Percentiles rank a stretch among this genome's conserved stretches.
Conservation (phyloP, 2,888 invertebrate species). For the Isotomurus palustris region DNA sequence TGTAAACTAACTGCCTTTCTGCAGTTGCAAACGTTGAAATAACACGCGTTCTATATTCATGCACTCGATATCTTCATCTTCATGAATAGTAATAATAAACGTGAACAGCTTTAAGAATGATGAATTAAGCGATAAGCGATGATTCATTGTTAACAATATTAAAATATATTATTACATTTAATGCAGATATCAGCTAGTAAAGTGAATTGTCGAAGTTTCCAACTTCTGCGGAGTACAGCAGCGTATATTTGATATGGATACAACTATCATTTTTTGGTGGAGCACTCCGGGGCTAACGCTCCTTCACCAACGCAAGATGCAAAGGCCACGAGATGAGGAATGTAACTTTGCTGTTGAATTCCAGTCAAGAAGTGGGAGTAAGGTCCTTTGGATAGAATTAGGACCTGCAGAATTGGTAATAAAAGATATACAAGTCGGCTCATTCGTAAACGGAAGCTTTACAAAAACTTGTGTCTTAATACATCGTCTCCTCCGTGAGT, state of each 20-base stretch:
- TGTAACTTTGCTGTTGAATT: conserved; percentile 52
- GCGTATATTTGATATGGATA: background rate
- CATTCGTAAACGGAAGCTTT: too few species aligned
- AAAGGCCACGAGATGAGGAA: conserved; percentile 70
- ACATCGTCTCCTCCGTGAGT: conserved; percentile 80
- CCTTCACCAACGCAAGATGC: conserved; percentile 71
- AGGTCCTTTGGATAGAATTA: conserved; percentile 75
- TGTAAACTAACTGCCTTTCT: too few species aligned
- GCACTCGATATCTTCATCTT: too few species aligned
- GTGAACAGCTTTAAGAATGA: background rate
- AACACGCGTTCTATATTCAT: too few species aligned
- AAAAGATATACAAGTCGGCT: too few species aligned
- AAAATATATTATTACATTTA: background rate
- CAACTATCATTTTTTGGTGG: too few species aligned
- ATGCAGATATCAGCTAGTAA: background rate
- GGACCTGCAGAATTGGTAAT: too few species aligned
- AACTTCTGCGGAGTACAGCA: background rate
- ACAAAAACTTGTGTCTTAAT: too few species aligned
- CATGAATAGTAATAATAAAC: too few species aligned
- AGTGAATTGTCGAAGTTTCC: background rate
- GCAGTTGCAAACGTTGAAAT: too few species aligned
- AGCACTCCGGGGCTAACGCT: too few species aligned
- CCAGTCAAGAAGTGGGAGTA: conserved; percentile 76
- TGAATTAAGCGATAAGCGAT: background rate
- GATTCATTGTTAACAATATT: background rate